These are phyloP conservation scores for Siphlonurus alternatus DNA, from an alignment of 2,888 invertebrate species.

Conservation along the genomic window DNA sequence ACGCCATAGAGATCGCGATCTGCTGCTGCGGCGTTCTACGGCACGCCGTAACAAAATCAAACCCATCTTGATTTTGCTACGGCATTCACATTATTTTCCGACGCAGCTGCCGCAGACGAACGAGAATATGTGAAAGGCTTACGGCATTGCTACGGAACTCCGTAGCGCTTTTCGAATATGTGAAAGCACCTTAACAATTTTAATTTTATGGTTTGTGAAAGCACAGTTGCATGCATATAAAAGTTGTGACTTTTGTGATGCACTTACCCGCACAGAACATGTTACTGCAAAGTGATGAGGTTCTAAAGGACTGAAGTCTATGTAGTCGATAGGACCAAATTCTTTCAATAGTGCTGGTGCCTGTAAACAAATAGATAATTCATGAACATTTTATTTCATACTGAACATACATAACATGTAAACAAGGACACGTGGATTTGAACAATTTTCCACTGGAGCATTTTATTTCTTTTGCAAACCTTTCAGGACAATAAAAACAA, in stretches of 20 bases:
- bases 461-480: not conserved
- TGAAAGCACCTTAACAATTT: too few species aligned
- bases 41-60: too few species aligned
- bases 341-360: constrained; percentile 78
- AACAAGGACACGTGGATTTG: not conserved
- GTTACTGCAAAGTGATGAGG: constrained; percentile 88
- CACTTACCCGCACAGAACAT: constrained; percentile 63
- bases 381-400: constrained; percentile 4
- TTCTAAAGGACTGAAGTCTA: constrained; percentile 77
- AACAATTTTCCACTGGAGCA: not conserved
- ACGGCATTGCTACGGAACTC: too few species aligned
- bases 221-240: not conserved
- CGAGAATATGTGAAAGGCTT: too few species aligned
- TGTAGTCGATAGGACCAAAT: constrained; percentile 78
- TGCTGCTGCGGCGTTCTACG: too few species aligned
- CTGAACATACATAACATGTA: not conserved
- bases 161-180: too few species aligned
- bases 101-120: too few species aligned
- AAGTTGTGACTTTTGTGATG: not conserved
- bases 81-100: too few species aligned
- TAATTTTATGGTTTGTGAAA: too few species aligned
- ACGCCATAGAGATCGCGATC: too few species aligned
- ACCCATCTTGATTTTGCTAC: too few species aligned
- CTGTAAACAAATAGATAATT: constrained; percentile 29
- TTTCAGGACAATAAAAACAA: not conserved